phyloP scores from a whole-genome alignment of 2,113 vertebrate species.

The Chaetops frenatus region DNA sequence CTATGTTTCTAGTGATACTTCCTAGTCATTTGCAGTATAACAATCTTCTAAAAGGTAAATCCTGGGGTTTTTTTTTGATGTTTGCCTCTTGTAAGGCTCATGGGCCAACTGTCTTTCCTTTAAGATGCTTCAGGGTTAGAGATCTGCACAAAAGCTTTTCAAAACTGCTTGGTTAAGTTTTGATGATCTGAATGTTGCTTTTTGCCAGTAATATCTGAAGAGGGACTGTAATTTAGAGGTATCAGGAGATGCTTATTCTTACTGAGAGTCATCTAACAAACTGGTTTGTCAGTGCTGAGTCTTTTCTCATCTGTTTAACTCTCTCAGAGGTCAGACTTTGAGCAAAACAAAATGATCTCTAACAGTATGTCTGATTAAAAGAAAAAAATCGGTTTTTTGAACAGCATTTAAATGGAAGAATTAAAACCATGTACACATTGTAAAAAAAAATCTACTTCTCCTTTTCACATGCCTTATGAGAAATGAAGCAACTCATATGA shows the following conservation, averaged over 20 bases:
- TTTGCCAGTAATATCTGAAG: neutral
- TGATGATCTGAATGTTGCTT: neutral
- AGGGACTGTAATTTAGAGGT: neutral
- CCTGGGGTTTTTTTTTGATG: accelerated
- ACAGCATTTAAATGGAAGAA: neutral
- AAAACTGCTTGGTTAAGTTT: neutral
- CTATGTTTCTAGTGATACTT: neutral
- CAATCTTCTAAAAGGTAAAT: neutral
- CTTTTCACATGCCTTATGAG: neutral
- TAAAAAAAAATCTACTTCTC: neutral
- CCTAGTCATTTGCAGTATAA: neutral
- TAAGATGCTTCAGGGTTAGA: neutral
- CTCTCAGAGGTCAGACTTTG: neutral
- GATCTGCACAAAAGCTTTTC: neutral
- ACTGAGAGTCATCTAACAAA: neutral
- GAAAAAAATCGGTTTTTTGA: neutral
- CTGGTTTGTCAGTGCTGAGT: neutral
- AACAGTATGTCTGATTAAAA: neutral
- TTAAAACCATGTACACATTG: neutral
- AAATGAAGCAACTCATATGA: neutral
- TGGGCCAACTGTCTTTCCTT: neutral
- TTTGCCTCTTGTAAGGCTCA: neutral
- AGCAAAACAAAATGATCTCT: neutral
- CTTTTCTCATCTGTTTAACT: neutral
- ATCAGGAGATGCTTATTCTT: neutral